Evolutionary conservation across 2,797 vertebrate genomes (phyloP).

Genomic region (Leptatherina wallacei): DNA sequence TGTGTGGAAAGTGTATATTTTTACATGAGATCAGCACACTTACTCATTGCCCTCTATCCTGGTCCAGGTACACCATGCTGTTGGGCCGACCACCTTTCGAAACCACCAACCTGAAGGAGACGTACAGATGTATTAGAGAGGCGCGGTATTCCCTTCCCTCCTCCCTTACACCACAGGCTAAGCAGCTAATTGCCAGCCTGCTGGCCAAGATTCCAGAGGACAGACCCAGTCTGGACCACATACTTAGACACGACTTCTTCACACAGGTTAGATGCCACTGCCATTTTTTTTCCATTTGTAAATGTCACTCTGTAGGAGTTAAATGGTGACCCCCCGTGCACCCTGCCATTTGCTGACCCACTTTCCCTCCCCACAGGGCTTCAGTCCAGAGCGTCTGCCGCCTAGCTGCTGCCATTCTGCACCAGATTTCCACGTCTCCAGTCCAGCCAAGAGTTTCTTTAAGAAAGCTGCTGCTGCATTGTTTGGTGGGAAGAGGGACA

Average conservation of each 20-base stretch:
- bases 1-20: neutral
- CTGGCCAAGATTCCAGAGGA: constrained; percentile 94
- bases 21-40: constrained; percentile 24
- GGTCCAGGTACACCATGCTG: constrained; percentile 95
- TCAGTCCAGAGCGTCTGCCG: constrained; percentile 93
- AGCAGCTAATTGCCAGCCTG: constrained; percentile 92
- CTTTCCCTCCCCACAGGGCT: constrained; percentile 85
- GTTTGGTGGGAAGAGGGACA: constrained; percentile 96
- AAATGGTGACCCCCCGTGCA: constrained; percentile 32
- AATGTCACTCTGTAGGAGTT: constrained; percentile 47
- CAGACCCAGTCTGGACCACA: constrained; percentile 91
- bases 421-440: constrained; percentile 96
- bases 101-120: constrained; percentile 98
- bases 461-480: constrained; percentile 97
- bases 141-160: constrained; percentile 94
- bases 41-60: neutral
- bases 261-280: constrained; percentile 84
- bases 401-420: constrained; percentile 94
- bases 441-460: constrained; percentile 98
- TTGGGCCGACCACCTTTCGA: constrained; percentile 96
- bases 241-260: constrained; percentile 96
- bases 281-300: neutral
- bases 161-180: constrained; percentile 89
- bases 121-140: constrained; percentile 95
- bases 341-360: constrained; percentile 56